Evolutionary conservation across 1,140 invertebrate genomes (phyloP).

Genomic region (Drosophila santomea): DNA sequence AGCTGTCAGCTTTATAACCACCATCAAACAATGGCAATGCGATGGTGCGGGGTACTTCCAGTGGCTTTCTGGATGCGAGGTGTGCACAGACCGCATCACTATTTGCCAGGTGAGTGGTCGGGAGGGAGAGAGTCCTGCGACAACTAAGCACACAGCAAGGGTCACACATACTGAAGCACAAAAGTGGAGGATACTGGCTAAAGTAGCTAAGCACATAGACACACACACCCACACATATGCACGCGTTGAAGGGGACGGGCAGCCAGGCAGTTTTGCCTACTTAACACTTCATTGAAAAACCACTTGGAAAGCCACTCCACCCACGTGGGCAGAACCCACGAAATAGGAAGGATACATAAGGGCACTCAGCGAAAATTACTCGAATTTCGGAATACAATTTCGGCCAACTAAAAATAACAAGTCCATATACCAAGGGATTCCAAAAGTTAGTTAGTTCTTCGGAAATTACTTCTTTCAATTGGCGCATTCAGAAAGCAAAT

Average conservation of each 20-base stretch:
- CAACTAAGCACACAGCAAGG: slow-evolving; percentile 61
- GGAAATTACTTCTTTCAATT: not conserved
- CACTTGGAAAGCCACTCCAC: slow-evolving; percentile 75
- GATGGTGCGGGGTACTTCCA: not conserved
- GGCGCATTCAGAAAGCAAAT: too few species aligned
- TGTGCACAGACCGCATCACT: slow-evolving; percentile 65
- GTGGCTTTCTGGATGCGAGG: slow-evolving; percentile 47
- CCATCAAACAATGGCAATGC: slow-evolving; percentile 72
- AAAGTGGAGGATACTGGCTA: slow-evolving; percentile 17
- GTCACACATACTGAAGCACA: slow-evolving; percentile 27
- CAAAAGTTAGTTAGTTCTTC: too few species aligned
- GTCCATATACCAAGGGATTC: too few species aligned
- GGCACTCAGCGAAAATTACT: slow-evolving; percentile 1
- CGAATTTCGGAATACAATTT: too few species aligned
- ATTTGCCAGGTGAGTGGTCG: slow-evolving; percentile 47
- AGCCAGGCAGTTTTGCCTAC: slow-evolving; percentile 67
- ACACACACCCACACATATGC: slow-evolving; percentile 8
- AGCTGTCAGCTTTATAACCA: slow-evolving; percentile 84
- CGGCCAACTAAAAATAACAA: too few species aligned
- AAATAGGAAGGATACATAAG: not conserved
- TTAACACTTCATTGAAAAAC: slow-evolving; percentile 84
- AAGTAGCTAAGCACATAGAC: slow-evolving; percentile 44
- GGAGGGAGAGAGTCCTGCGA: slow-evolving; percentile 45
- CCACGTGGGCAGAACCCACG: slow-evolving; percentile 52
- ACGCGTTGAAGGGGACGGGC: slow-evolving; percentile 19